Base-by-base conservation (phyloP, 2,797 vertebrate genomes). In the Channa striata region DNA sequence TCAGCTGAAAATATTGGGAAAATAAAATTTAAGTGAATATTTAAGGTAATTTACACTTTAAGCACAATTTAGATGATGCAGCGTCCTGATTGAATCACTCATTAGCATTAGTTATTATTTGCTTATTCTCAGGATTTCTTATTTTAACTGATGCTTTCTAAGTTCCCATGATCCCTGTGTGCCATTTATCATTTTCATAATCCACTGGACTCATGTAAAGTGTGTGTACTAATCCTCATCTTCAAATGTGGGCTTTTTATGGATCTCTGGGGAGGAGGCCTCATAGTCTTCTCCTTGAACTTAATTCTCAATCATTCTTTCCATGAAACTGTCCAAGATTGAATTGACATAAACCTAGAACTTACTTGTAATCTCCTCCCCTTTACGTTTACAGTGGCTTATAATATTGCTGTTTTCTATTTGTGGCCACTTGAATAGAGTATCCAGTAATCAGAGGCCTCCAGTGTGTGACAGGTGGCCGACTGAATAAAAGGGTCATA, bases 161-260 rank as follows among this genome's bases (percentile, higher is more conserved):
- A 30, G 6, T 30, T 3, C 25, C 25, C 25, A 30, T 30, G 6
- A 30, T 30, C 25, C 25, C 25, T 30, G 25, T n/a, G 11, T 57
- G n/a, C 48, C 5, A 59, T 67, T 51, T 58, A 25, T 50, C 11
- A 47, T 30, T 51, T 0, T 68, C 10, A 40, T 19, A 57, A 44
- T 64, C 50, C 4, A 48, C 9, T 30, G 7, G 40, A 39, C 8
- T 11, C 37, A 14, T 63, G 75, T 59, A 23, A 2, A 63, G 21
- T 46, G 25, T 65, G 17, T 19, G 39, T 10, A 34, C 0, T 13
- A 39, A 20, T 33, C 23, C 14, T 14, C 11, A 11, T 42, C 19
- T 46, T 23, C 19, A 64, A 42, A 50, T 34, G 23, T 9, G 10
- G 16, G 12, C 40, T 4, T 48, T 60, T 23, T n/a, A 23, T 8